phyloP scores from a whole-genome alignment of 2,888 invertebrate genomes.

The Philaethria dido region DNA sequence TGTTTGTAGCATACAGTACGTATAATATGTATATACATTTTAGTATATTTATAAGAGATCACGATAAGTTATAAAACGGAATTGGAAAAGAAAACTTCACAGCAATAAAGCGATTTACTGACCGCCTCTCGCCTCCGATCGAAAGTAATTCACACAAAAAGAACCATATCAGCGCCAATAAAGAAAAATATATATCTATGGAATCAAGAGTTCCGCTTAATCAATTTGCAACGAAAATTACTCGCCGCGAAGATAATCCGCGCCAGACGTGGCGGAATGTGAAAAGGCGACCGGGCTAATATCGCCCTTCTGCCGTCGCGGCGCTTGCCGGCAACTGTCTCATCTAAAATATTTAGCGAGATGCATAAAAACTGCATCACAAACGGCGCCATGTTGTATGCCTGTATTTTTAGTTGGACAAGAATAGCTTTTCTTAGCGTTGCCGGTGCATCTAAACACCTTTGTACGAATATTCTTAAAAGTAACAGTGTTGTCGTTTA shows the following conservation, averaged over 20 bases:
- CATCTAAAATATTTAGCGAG: constrained; percentile 58
- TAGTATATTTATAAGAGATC: neutral
- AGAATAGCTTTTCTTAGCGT: constrained; percentile 69
- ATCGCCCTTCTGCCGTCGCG: constrained; percentile 32
- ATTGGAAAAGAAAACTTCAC: constrained; percentile 35
- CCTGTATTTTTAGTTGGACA: constrained; percentile 70
- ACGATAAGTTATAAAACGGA: constrained; percentile 17
- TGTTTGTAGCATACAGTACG: neutral
- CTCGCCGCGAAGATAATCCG: constrained; percentile 47
- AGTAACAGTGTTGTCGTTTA: neutral
- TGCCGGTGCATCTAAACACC: constrained; percentile 59
- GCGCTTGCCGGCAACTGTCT: constrained; percentile 34
- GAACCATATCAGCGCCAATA: constrained; percentile 38
- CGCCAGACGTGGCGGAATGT: constrained; percentile 50
- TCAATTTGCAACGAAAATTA: constrained; percentile 51
- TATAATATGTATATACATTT: constrained; percentile 2
- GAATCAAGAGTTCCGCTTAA: constrained; percentile 50
- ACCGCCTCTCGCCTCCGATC: constrained; percentile 40
- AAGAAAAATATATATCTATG: constrained; percentile 48
- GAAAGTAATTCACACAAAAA: constrained; percentile 43
- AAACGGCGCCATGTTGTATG: constrained; percentile 55
- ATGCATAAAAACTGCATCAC: constrained; percentile 75
- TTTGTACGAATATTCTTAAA: constrained; percentile 38
- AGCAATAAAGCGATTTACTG: constrained; percentile 34
- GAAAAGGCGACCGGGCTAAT: constrained; percentile 33